Evolutionary conservation across 2,797 vertebrate species (phyloP).

Genomic region (Adelosebastes latens): DNA sequence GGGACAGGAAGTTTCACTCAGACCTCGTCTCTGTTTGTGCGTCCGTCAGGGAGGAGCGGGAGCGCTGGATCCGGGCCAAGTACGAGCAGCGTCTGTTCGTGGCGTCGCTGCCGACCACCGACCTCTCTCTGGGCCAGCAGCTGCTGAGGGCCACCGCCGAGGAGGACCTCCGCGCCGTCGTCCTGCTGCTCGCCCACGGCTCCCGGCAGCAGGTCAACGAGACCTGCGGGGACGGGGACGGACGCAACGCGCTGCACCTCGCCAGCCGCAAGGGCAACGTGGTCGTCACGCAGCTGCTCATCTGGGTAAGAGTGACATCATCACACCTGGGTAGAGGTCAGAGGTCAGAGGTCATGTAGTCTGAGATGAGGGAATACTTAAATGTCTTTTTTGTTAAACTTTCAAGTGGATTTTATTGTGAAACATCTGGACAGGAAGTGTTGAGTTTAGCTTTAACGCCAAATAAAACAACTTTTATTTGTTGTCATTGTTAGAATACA

Average conservation of each 20-base stretch:
- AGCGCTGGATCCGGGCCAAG: slow-evolving; percentile 98
- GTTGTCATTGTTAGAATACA: no score
- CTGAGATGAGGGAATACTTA: no score
- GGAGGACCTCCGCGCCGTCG: slow-evolving; percentile 89
- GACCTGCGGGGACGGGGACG: slow-evolving; percentile 92
- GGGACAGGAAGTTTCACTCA: not conserved
- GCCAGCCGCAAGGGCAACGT: slow-evolving; percentile 92
- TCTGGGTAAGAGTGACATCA: slow-evolving; percentile 86
- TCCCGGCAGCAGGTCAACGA: slow-evolving; percentile 94
- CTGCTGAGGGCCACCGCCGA: slow-evolving; percentile 90
- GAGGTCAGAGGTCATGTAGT: no score
- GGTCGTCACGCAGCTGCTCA: slow-evolving; percentile 92
- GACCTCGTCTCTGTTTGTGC: no score
- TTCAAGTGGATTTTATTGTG: not conserved
- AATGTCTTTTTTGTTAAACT: no score
- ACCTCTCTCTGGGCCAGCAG: slow-evolving; percentile 91
- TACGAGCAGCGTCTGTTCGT: slow-evolving; percentile 98
- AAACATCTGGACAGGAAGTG: not conserved
- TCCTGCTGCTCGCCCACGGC: slow-evolving; percentile 93
- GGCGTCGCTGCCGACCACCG: slow-evolving; percentile 84
- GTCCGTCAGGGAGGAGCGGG: slow-evolving; percentile 89
- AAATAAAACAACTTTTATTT: no score
- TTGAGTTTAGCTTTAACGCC: no score
- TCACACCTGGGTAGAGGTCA: no score
- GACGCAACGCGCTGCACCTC: slow-evolving; percentile 93